Percentiles rank a stretch among this genome's conserved stretches.
These are phyloP conservation scores for Crioceris asparagi DNA, from an alignment of 2,888 invertebrate species.

Conservation along the genomic window DNA sequence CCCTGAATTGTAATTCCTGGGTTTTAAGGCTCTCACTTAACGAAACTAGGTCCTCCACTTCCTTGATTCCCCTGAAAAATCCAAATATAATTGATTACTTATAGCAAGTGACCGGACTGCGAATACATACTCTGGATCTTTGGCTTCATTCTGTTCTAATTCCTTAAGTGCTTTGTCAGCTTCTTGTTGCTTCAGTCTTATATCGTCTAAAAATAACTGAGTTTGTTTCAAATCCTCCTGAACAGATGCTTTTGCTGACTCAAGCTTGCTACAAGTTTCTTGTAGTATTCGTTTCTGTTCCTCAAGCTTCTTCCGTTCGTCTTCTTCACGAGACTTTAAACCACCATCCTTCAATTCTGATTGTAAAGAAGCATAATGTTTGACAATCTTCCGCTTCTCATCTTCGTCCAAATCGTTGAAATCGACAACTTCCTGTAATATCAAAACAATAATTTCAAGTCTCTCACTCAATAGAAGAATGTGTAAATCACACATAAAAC, in stretches of 20 bases:
- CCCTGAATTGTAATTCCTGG: conserved; percentile 62
- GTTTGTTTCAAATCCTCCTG: conserved; percentile 33
- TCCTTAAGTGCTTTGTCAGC: conserved; percentile 39
- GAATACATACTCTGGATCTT: conserved; percentile 42
- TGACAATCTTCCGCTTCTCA: conserved; percentile 52
- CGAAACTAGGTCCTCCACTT: conserved; percentile 50
- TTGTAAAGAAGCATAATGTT: conserved; percentile 65
- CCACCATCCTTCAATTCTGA: conserved; percentile 50
- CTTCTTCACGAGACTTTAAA: conserved; percentile 28
- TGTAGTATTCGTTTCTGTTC: conserved; percentile 29
- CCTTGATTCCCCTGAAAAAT: conserved; percentile 27
- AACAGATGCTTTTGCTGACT: conserved; percentile 40
- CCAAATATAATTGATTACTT: background rate
- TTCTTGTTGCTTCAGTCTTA: conserved; percentile 30
- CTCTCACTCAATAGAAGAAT: conserved; percentile 2
- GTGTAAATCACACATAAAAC: conserved; percentile 16
- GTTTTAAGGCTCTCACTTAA: conserved; percentile 62
- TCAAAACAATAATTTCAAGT: background rate
- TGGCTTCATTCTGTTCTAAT: conserved; percentile 38
- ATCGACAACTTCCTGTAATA: conserved; percentile 26
- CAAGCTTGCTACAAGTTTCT: conserved; percentile 42
- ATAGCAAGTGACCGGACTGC: too few species aligned
- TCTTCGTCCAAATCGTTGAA: conserved; percentile 43
- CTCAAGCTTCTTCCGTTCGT: conserved; percentile 26
- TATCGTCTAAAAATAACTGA: conserved; percentile 19